Evolutionary conservation across 1,140 invertebrate genomes (phyloP).

Genomic region (Halictus rubicundus): DNA sequence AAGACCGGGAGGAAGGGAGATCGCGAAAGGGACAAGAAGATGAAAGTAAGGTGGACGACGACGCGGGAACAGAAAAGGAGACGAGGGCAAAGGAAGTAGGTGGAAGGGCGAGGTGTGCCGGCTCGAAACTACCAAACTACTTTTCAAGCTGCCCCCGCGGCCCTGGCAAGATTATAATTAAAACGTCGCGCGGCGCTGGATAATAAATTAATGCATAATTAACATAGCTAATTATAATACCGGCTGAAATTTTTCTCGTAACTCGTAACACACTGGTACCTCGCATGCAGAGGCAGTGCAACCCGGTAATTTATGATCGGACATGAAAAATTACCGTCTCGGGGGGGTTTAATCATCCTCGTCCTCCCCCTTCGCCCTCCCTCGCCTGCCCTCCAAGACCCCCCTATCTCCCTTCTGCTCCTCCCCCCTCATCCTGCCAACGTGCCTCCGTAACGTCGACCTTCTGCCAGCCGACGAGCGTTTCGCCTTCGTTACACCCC

Average conservation of each 20-base stretch:
- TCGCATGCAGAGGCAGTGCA: slow-evolving; percentile 72
- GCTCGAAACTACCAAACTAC: slow-evolving; percentile 75
- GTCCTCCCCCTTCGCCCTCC: slow-evolving; percentile 47
- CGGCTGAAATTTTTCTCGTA: slow-evolving; percentile 76
- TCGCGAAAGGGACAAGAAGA: neutral
- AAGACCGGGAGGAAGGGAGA: slow-evolving; percentile 21
- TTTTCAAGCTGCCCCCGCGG: slow-evolving; percentile 73
- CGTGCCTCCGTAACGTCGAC: slow-evolving; percentile 31
- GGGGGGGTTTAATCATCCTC: slow-evolving; percentile 77
- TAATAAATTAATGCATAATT: slow-evolving; percentile 80
- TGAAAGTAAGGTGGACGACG: slow-evolving; percentile 20
- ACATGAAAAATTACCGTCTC: slow-evolving; percentile 80
- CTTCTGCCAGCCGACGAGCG: slow-evolving; percentile 53
- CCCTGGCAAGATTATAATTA: slow-evolving; percentile 76
- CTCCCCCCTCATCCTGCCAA: slow-evolving; percentile 7
- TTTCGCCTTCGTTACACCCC: slow-evolving; percentile 33
- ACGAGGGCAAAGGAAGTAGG: slow-evolving; percentile 38
- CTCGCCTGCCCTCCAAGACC: too few relatives aligned
- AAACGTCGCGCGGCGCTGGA: slow-evolving; percentile 76
- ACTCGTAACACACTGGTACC: slow-evolving; percentile 70
- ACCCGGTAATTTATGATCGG: slow-evolving; percentile 78
- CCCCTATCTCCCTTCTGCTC: neutral
- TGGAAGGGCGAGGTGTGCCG: slow-evolving; percentile 55
- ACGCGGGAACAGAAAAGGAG: slow-evolving; percentile 18
- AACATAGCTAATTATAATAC: slow-evolving; percentile 80